Percentiles rank a stretch among this genome's conserved stretches.
Conservation (phyloP, 2,113 vertebrate genomes). For the Gavia stellata region DNA sequence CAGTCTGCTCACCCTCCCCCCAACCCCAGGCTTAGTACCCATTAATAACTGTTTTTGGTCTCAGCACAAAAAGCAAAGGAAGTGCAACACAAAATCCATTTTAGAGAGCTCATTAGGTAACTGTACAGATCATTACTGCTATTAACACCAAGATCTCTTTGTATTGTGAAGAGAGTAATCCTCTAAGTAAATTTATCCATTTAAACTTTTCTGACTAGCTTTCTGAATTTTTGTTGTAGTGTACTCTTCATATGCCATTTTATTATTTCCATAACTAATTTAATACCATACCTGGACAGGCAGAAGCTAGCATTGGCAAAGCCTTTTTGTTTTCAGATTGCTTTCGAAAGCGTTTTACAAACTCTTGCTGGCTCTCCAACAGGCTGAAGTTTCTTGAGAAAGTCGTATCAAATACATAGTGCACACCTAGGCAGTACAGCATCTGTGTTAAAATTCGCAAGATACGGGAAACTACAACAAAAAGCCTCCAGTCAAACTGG, state of each 20-base stretch:
- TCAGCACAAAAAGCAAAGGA: background rate
- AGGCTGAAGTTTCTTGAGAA: slow-evolving; percentile 94
- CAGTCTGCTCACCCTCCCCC: background rate
- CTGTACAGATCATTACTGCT: background rate
- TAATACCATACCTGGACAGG: slow-evolving; percentile 84
- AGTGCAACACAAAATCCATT: accelerated
- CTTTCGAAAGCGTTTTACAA: slow-evolving; percentile 81
- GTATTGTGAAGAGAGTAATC: background rate
- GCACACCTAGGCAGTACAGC: slow-evolving; percentile 74
- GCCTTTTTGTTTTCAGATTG: slow-evolving; percentile 71
- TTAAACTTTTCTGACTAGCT: background rate
- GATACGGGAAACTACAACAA: background rate
- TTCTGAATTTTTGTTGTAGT: background rate
- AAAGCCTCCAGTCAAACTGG: background rate
- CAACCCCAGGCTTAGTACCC: background rate
- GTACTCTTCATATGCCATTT: background rate
- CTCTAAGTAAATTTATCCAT: background rate
- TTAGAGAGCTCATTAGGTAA: background rate
- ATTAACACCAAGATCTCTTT: background rate
- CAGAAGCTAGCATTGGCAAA: slow-evolving; percentile 89
- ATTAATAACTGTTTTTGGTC: background rate
- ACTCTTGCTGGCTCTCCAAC: slow-evolving; percentile 90
- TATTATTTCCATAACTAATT: background rate
- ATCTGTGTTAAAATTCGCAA: background rate
- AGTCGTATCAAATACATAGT: slow-evolving; percentile 89